Base-by-base conservation (phyloP, 1,140 invertebrate genomes). In the Rhopalosiphum maidis region DNA sequence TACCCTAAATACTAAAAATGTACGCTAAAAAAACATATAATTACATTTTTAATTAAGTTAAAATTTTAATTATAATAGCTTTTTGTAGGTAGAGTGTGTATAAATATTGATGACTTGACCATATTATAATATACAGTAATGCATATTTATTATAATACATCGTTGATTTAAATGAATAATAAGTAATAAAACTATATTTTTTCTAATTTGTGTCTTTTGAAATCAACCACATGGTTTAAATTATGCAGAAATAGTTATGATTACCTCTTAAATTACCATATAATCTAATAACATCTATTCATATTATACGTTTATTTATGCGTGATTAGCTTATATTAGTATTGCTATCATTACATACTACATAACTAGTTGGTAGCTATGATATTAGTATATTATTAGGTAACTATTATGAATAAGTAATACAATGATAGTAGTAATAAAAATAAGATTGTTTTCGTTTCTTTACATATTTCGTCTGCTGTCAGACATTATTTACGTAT, bases 1-100 rank as follows among this genome's bases (percentile, higher is more conserved):
- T 77, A n/a, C 30, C 30, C 60, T 77, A n/a, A n/a, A 77, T 77
- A n/a, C 30, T 77, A n/a, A 77, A 77, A 77, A n/a, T n/a, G 60
- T 77, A 77, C 15, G 15, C 3, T 11, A 77, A 77, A 60, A 60
- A n/a, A 77, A 77, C 8, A 77, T 77, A 18, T 77, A 77, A 77
- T 77, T 77, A 77, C 15, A 77, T n/a, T 77, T 77, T 77, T 77
- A 77, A 77, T 77, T 77, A 77, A 77, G 60, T 77, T 77, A 77
- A 77, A 77, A 77, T n/a, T 77, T 15, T 77, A 77, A 77, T 77
- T 77, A 77, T 77, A 77, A 77, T n/a, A 77, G 60, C 60, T n/a
- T 77, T 77, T n/a, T 4, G 60, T n/a, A 77, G 30, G 60, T n/a
- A 77, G 15, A 77, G 15, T n/a, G 15, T 18, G n/a, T 77, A 77